Evolutionary conservation across 2,113 vertebrate genomes (phyloP), one percentile per base, ranked within the genome.

Genomic region (Lasiurus cinereus): DNA sequence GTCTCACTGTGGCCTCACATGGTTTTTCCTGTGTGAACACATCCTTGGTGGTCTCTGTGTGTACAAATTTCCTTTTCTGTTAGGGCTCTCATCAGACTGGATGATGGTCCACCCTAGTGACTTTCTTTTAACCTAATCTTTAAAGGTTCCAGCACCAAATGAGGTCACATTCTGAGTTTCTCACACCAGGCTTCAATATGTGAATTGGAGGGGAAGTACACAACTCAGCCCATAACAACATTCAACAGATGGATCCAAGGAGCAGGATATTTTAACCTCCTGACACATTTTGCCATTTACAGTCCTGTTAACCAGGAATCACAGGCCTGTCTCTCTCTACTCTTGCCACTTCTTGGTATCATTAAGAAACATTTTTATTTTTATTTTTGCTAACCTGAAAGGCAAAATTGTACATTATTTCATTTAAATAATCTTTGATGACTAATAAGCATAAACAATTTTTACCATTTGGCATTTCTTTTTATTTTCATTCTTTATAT

Each of bases 401-500:
- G 46, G 24, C 22, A 66, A 91, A 54, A 83, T 83, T 77, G 13
- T 78, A 7, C 82, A 21, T 94, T 46, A 39, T 77, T 83, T 79
- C 48, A 92, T 67, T 82, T 66, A 87, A 18, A 43, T 29, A 54
- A 24, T 62, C 24, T 78, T 88, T 90, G 66, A 59, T 18, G 64
- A 39, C 19, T 43, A 77, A 16, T 59, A 59, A 67, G 15, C 18
- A 74, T 80, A 74, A 72, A 33, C 6, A 94, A 16, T 67, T 67
- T 52, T 64, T 87, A 83, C 13, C 12, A 31, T 36, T 70, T 88
- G n/a, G 18, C 46, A 70, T 87, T 91, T 90, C 48, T 96, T 83
- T 83, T 88, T 59, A 82, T 87, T 54, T 22, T n/a, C 31, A 67
- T n/a, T 62, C 10, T 73, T 33, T 85, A 62, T 76, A 6, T 14